Evolutionary conservation across 2,888 invertebrate species (phyloP), one percentile per base, ranked within the genome.

Genomic region (Morpho achilles): DNA sequence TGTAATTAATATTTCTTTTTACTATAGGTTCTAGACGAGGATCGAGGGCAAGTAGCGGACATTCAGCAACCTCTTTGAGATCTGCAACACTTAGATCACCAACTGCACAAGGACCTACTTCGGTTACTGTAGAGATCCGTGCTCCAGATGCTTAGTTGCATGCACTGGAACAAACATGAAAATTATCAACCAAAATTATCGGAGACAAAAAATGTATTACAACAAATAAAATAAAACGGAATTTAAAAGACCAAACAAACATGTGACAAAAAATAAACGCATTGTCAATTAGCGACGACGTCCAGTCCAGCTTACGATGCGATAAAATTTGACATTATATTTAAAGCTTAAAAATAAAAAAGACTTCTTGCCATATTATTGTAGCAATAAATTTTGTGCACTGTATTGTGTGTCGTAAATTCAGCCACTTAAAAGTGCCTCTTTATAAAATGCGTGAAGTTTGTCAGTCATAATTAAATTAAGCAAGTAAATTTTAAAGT

Each of bases 81-180:
- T 94, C 95, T 58, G 94, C 93, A 63, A 94, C 76, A 69, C 83
- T 81, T 16, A 81, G 80, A 45, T 89, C 87, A 9, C 89, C 86
- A 1, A 89, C 85, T 9, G 72, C 84, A 0, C 79, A 84, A 0
- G 88, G 89, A 45, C 91, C 89, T 2, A 87, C 89, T 10, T 89
- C 89, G 75, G 94, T 96, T 64, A 95, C 95, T 66, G 94, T 96
- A 57, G 96, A 96, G 87, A 94, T 96, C 71, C 93, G 94, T 73
- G 93, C 94, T 71, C 93, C 94, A 65, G 72, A 71, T 55, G 62
- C 68, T 55, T 71, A 69, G 44, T 16, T 39, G 8, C 7, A n/a
- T 10, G 4, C 9, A 32, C 9, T 53, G 16, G 42, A 9, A 53
- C 45, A 9, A 40, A 47, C 40, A 8, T 53, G 40, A 53, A 53